A percentile compares a stretch with the other conserved stretches of the same genome.
Conservation (phyloP, 2,888 invertebrate species). For the Drosophila maculinotata region DNA sequence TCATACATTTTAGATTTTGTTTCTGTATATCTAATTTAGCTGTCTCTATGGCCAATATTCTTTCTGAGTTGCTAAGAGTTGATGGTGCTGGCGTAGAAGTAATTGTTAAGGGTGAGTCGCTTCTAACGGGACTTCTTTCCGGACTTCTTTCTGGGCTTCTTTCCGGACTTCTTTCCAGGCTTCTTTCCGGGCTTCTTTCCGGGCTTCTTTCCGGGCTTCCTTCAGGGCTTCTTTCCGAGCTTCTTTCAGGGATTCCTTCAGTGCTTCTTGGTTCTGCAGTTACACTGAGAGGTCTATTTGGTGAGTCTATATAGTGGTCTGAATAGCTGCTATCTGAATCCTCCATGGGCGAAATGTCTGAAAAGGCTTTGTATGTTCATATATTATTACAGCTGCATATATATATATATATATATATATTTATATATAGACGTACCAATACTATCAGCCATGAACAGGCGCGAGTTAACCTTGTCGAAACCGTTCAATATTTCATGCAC, state of each 20-base stretch:
- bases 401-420: neutral
- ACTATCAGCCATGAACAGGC: constrained; percentile 23
- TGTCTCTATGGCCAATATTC: constrained; percentile 21
- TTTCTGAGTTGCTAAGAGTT: neutral
- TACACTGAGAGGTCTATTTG: no score
- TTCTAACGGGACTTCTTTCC: neutral
- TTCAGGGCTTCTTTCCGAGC: no score
- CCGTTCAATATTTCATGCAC: constrained; percentile 45
- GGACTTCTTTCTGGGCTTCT: neutral
- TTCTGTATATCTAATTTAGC: constrained; percentile 26
- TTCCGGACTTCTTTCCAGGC: neutral
- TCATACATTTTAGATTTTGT: constrained; percentile 35
- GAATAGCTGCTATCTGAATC: constrained; percentile 18
- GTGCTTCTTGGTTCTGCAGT: neutral
- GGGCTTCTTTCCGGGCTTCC: neutral
- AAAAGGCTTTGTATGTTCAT: neutral
- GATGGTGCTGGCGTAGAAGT: neutral
- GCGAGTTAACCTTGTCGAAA: constrained; percentile 21
- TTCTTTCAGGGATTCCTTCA: no score
- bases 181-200: neutral
- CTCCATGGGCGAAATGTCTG: constrained; percentile 34
- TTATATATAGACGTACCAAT: constrained; percentile 30
- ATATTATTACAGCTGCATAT: neutral
- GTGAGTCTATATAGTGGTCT: neutral
- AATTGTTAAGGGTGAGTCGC: neutral